phyloP scores from a whole-genome alignment of 2,797 vertebrate genomes.

The Nyctalus aviator region DNA sequence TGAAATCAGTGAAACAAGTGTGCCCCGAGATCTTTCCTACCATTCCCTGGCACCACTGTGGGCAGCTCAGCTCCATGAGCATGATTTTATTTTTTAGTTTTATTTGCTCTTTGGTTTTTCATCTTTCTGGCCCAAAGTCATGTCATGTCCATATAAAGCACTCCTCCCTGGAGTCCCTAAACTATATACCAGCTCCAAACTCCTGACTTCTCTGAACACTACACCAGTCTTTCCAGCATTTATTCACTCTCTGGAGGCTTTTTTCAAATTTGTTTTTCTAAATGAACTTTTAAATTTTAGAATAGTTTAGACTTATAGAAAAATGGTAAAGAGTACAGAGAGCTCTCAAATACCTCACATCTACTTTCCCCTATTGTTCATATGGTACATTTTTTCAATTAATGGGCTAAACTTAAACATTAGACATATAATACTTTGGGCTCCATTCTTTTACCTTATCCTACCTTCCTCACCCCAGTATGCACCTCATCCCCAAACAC shows the following conservation, averaged over 20 bases:
- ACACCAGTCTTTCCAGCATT: neutral
- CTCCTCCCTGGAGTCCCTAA: neutral
- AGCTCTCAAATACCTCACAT: neutral
- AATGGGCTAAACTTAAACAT: neutral
- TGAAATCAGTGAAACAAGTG: neutral
- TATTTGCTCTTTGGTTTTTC: neutral
- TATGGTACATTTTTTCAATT: neutral
- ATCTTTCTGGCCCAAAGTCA: neutral
- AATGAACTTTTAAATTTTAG: neutral
- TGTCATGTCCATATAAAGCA: neutral
- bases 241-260: neutral
- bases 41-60: neutral
- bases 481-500: neutral
- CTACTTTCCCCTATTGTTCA: neutral
- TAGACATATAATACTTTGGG: neutral
- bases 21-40: neutral
- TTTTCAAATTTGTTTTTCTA: neutral
- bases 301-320: neutral
- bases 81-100: neutral
- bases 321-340: neutral
- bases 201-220: neutral
- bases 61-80: neutral
- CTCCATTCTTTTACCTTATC: neutral
- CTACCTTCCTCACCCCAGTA: neutral
- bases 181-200: neutral